Conservation (phyloP, 2,113 vertebrate genomes). For the Calidris pugnax region DNA sequence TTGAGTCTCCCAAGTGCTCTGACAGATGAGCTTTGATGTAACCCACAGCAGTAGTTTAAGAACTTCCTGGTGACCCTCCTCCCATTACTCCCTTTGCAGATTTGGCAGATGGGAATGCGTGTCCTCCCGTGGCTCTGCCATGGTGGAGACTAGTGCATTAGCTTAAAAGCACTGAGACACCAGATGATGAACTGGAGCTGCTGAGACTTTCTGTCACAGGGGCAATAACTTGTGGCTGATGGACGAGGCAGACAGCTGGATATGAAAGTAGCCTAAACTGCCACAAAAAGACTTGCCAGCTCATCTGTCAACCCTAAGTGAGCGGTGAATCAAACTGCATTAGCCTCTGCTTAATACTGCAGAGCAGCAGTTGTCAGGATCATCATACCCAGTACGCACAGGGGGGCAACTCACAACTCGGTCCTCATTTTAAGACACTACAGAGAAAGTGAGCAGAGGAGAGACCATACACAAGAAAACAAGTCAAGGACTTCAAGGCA, state of each 20-base stretch:
- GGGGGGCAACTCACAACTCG: background rate
- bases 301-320: constrained; percentile 40
- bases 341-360: background rate
- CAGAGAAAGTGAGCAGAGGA: background rate
- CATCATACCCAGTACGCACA: background rate
- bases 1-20: constrained; percentile 4
- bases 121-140: background rate
- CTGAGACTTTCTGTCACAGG: constrained; percentile 26
- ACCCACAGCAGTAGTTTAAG: background rate
- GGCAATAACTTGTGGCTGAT: constrained; percentile 46
- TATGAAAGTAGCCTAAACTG: constrained; percentile 52
- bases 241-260: constrained; percentile 36
- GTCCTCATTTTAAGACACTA: background rate
- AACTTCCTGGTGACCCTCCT: constrained; percentile 31
- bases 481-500: background rate
- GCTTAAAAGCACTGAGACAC: constrained; percentile 38
- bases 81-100: background rate
- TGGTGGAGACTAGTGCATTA: background rate
- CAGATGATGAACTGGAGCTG: constrained; percentile 37
- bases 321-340: constrained; percentile 15
- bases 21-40: constrained; percentile 23
- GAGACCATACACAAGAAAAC: background rate
- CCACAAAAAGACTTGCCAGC: constrained; percentile 37
- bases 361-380: background rate
- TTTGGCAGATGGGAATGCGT: background rate